phyloP scores from a whole-genome alignment of 2,888 invertebrate species.

The Agonopterix subpropinquella region DNA sequence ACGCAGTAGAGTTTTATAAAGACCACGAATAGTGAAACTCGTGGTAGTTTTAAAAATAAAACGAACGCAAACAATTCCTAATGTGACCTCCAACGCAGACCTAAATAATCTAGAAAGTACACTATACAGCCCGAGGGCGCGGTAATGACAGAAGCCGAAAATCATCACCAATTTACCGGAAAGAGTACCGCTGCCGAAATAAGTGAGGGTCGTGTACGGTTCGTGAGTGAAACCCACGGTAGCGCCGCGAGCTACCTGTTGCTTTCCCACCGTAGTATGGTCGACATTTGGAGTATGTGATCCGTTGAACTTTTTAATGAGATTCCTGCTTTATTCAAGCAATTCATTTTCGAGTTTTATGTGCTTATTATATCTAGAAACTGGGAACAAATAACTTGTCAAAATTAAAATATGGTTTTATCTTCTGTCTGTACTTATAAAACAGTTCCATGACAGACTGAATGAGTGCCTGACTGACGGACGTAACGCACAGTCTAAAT shows the following conservation, averaged over 20 bases:
- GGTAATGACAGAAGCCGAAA: slow-evolving; percentile 68
- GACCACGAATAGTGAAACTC: no score
- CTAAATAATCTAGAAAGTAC: slow-evolving; percentile 47
- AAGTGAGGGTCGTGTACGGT: slow-evolving; percentile 45
- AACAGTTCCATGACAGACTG: no score
- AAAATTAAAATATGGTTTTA: no score
- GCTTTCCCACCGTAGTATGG: slow-evolving; percentile 56
- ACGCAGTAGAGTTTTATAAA: no score
- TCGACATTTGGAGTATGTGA: slow-evolving; percentile 11
- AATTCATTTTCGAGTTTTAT: not conserved
- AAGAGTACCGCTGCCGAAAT: slow-evolving; percentile 59
- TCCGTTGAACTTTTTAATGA: slow-evolving; percentile 6
- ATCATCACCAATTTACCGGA: slow-evolving; percentile 61
- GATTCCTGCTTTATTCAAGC: not conserved
- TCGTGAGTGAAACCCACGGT: slow-evolving; percentile 68
- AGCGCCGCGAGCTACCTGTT: slow-evolving; percentile 62
- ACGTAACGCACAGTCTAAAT: no score
- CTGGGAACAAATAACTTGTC: not conserved
- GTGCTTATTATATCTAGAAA: no score
- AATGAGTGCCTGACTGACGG: no score
- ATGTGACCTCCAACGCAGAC: slow-evolving; percentile 21
- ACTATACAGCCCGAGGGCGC: slow-evolving; percentile 27
- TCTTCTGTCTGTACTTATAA: no score
- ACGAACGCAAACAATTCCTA: no score
- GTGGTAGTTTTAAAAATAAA: no score